A percentile compares a stretch with the other conserved stretches of the same genome.
Conservation (phyloP, 2,113 vertebrate species). For the Hippocampus comes region DNA sequence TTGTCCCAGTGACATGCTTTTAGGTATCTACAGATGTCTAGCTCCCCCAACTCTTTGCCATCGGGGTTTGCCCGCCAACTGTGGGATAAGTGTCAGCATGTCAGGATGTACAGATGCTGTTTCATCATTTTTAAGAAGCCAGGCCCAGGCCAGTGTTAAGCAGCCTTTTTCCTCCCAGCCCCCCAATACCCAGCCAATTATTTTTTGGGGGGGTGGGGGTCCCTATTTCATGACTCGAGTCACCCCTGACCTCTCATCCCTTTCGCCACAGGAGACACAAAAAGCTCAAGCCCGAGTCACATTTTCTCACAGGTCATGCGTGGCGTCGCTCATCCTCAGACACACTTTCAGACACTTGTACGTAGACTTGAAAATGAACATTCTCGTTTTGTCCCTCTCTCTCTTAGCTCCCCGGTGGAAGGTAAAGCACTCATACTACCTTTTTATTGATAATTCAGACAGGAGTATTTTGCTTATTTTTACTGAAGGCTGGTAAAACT, state of each 20-base stretch:
- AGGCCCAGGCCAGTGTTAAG: slow-evolving; percentile 49
- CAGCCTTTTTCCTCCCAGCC: slow-evolving; percentile 30
- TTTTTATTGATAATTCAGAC: slow-evolving; percentile 8
- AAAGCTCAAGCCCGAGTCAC: slow-evolving; percentile 25
- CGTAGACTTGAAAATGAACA: slow-evolving; percentile 17
- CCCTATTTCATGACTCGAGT: slow-evolving; percentile 60
- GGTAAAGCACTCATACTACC: slow-evolving; percentile 28
- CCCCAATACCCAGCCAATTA: slow-evolving; percentile 46
- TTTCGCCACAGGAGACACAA: slow-evolving; percentile 32
- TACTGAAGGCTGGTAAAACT: too few relatives aligned
- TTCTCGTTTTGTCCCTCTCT: slow-evolving; percentile 1
- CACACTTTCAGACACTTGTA: slow-evolving; percentile 49
- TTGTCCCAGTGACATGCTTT: slow-evolving; percentile 35
- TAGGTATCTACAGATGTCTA: slow-evolving; percentile 60
- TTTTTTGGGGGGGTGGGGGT: slow-evolving; percentile 46
- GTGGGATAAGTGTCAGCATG: slow-evolving; percentile 50
- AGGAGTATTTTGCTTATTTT: not conserved
- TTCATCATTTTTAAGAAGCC: slow-evolving; percentile 62
- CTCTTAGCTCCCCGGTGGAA: slow-evolving; percentile 34
- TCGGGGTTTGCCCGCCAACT: slow-evolving; percentile 6
- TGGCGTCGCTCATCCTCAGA: slow-evolving; percentile 20
- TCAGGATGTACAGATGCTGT: slow-evolving; percentile 64
- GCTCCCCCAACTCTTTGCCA: not conserved
- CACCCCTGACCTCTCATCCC: slow-evolving; percentile 64
- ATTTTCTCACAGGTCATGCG: slow-evolving; percentile 20